These are phyloP conservation scores for Phenganax marumi DNA, from an alignment of 92 coral and sea anemone species.

Conservation along the genomic window DNA sequence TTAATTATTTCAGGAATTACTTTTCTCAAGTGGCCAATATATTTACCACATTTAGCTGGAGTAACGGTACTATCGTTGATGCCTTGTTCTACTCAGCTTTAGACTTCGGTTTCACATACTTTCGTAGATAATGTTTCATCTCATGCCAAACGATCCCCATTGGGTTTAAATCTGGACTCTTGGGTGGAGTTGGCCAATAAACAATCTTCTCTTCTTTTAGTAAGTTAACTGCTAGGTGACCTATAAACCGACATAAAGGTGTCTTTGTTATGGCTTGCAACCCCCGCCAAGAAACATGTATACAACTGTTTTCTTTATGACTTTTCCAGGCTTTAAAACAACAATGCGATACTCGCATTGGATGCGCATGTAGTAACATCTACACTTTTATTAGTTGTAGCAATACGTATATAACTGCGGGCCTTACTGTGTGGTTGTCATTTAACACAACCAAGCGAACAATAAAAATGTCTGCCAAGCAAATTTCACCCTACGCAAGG, in stretches of 20 bases:
- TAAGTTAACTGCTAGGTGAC: conserved; percentile 37
- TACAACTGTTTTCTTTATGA: too few species aligned
- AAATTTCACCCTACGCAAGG: too few species aligned
- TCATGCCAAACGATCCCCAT: conserved; percentile 39
- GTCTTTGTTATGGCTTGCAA: too few species aligned
- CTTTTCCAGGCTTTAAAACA: too few species aligned
- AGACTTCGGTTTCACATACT: conserved; percentile 43
- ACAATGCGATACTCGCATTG: too few species aligned
- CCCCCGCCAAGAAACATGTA: too few species aligned
- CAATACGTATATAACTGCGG: too few species aligned
- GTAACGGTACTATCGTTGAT: conserved; percentile 35
- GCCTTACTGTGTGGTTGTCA: too few species aligned
- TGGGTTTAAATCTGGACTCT: conserved; percentile 55
- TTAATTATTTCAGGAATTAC: conserved; percentile 43
- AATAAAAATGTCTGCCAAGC: too few species aligned
- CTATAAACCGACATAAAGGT: not conserved
- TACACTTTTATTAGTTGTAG: too few species aligned
- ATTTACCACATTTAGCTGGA: conserved; percentile 47
- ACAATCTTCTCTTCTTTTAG: conserved; percentile 24
- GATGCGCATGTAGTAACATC: too few species aligned
- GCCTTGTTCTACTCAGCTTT: conserved; percentile 47
- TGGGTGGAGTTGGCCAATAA: conserved; percentile 50
- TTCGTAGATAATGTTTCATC: conserved; percentile 44
- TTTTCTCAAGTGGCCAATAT: conserved; percentile 57
- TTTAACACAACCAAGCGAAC: too few species aligned